phyloP scores from a whole-genome alignment of 2,113 vertebrate genomes.

The Donacobius atricapilla region DNA sequence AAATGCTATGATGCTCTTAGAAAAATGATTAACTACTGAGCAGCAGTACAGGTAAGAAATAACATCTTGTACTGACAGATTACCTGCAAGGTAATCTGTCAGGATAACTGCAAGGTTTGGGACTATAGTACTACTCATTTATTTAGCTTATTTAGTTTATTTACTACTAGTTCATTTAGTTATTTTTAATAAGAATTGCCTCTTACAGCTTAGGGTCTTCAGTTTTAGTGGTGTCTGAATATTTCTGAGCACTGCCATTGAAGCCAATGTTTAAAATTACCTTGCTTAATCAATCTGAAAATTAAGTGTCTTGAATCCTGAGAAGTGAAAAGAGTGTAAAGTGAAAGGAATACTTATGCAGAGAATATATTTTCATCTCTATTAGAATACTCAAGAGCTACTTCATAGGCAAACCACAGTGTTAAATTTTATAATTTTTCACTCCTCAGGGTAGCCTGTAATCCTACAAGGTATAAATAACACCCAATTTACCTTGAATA shows the following conservation, averaged over 20 bases:
- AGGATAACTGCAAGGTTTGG: not conserved
- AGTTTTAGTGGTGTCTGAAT: not conserved
- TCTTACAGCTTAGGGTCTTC: not conserved
- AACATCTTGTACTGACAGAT: not conserved
- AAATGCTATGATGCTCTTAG: constrained; percentile 95
- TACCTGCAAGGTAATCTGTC: not conserved
- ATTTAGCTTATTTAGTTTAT: not conserved
- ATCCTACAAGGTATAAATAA: not conserved
- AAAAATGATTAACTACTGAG: constrained; percentile 96
- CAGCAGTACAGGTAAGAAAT: constrained; percentile 49
- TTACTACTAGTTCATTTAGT: not conserved
- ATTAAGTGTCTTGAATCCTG: not conserved
- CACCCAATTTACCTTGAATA: not conserved
- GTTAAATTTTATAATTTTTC: not conserved
- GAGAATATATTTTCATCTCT: not conserved
- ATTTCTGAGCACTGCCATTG: not conserved
- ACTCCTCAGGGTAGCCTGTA: not conserved
- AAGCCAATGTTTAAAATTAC: not conserved
- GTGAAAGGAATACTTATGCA: not conserved
- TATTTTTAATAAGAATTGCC: not conserved
- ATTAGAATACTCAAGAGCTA: not conserved
- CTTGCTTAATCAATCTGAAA: not conserved
- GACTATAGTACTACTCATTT: not conserved
- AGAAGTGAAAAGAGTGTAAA: not conserved
- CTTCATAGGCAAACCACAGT: not conserved